phyloP scores from a whole-genome alignment of 2,113 vertebrate species.

The Tyrannus savana region DNA sequence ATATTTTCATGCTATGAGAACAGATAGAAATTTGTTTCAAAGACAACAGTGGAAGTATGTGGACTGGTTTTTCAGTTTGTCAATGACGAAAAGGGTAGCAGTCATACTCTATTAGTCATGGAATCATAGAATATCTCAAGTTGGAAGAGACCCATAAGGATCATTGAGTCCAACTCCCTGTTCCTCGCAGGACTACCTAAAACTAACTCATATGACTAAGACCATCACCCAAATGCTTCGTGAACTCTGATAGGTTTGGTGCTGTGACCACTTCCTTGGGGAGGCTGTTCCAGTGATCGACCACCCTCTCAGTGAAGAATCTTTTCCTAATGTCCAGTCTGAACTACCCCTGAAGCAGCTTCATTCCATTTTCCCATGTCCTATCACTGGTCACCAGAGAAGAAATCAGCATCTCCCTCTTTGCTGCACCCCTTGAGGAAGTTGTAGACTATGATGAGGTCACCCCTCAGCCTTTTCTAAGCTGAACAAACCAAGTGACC shows the following conservation, averaged over 20 bases:
- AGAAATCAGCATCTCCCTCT: not conserved
- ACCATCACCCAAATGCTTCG: not conserved
- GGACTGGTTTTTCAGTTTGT: constrained; percentile 1
- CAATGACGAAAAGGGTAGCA: not conserved
- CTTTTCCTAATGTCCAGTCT: not conserved
- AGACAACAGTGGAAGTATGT: not conserved
- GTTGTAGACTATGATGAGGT: not conserved
- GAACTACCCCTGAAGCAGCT: not conserved
- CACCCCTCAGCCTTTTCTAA: not conserved
- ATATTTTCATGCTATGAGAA: constrained; percentile 6
- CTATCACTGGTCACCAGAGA: not conserved
- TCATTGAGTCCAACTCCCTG: not conserved
- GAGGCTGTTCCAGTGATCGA: not conserved
- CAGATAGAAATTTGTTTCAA: not conserved
- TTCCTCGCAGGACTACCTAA: not conserved
- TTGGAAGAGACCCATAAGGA: not conserved
- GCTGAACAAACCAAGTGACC: not conserved
- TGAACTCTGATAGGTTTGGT: not conserved
- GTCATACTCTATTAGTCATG: not conserved
- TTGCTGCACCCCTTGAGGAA: not conserved
- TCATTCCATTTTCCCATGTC: not conserved
- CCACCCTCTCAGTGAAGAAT: not conserved
- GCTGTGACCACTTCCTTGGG: not conserved
- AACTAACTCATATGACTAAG: not conserved
- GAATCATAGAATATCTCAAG: not conserved